Conservation (phyloP, 2,113 vertebrate genomes). For the Hippocampus mohnikei region DNA sequence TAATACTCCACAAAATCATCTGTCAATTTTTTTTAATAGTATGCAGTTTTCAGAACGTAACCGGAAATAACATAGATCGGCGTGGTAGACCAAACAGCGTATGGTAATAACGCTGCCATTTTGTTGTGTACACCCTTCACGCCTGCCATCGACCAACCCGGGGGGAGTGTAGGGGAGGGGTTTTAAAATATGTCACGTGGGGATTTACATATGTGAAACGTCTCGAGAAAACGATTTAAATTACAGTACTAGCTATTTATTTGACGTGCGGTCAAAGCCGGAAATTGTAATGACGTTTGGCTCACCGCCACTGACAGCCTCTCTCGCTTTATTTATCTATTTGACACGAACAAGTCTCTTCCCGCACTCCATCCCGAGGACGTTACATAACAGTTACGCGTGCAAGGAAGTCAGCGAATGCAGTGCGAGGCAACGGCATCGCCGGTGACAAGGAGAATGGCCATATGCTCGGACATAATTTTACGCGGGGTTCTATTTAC, state of each 20-base stretch:
- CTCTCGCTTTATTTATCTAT: too few species aligned
- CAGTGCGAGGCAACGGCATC: not conserved
- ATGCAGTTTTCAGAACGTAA: too few species aligned
- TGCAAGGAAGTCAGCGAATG: slow-evolving; percentile 37
- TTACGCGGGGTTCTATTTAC: not conserved
- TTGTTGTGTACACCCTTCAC: not conserved
- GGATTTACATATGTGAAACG: not conserved
- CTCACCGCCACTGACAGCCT: not conserved
- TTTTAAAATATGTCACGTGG: too few species aligned
- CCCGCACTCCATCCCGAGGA: too few species aligned
- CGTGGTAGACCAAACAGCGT: not conserved
- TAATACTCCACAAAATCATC: too few species aligned
- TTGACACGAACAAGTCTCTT: too few species aligned
- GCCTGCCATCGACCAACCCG: not conserved
- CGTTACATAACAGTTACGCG: slow-evolving; percentile 24
- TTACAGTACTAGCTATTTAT: not conserved
- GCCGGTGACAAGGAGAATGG: slow-evolving; percentile 5
- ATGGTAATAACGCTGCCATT: not conserved
- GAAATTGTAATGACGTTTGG: not conserved
- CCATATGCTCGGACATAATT: not conserved
- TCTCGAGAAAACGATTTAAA: not conserved
- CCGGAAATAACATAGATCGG: too few species aligned
- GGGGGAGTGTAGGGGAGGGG: too few species aligned
- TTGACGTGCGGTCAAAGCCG: not conserved
- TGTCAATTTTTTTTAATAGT: too few species aligned